Base-by-base conservation (phyloP, 2,888 invertebrate species). In the Aromia moschata region DNA sequence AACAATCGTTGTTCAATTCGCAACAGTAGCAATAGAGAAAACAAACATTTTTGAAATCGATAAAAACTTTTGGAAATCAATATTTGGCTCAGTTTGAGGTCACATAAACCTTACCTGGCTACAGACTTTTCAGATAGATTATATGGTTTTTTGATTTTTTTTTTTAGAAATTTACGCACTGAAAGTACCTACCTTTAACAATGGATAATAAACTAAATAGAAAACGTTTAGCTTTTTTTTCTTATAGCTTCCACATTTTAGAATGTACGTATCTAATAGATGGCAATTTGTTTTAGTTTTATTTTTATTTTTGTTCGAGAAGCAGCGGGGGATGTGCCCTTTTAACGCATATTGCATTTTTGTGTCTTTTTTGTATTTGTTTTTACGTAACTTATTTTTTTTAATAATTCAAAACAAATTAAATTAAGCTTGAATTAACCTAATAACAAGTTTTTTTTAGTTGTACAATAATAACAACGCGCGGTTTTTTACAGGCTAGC, bases 291-390 rank as follows among this genome's bases (percentile, higher is more conserved):
- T n/a, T 40, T n/a, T 49, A 25, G 36, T 37, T 17, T 10, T 49
- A 17, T 49, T 49, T 51, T 38, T 30, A 52, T 17, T 10, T 1
- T 56, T 51, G 25, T 33, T 25, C 10, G 20, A 37, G 31, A 41
- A 51, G 15, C 33, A 40, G 37, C 18, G 46, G 41, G 40, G 45
- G 36, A 41, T 56, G 45, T 45, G 52, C 43, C 44, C 53, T 62
- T 59, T 57, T 62, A 66, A 63, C 56, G 57, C 62, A 37, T 55
- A 56, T 56, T 58, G 56, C 49, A 45, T 40, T 59, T n/a, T 60
- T 60, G 25, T 53, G 58, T 43, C 43, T 72, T 77, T 53, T 18
- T 33, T 17, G 11, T 7, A n/a, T 33, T n/a, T 38, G 14, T 38
- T 49, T 49, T 49, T 38, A 16, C 16, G 25, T 25, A 38, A 38